Conservation (phyloP, 2,113 vertebrate species). For the Oncorhynchus keta region DNA sequence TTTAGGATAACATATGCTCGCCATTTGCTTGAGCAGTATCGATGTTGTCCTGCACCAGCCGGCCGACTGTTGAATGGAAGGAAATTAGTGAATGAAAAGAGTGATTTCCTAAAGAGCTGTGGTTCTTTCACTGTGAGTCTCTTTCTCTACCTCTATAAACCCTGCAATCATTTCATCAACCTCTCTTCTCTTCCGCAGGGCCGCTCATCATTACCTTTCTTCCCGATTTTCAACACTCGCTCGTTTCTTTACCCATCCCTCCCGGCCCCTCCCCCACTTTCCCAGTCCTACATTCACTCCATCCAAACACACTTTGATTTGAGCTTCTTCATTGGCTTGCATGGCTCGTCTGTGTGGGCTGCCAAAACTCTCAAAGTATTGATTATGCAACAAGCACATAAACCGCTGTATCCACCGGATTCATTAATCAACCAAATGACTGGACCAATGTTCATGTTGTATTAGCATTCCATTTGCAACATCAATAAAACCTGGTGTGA, state of each 20-base stretch:
- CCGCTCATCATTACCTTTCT: constrained; percentile 65
- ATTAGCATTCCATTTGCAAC: constrained; percentile 10
- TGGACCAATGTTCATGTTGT: not conserved
- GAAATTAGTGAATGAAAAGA: constrained; percentile 39
- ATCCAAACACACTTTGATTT: constrained; percentile 28
- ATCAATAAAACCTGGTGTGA: constrained; percentile 3
- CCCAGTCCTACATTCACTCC: constrained; percentile 22
- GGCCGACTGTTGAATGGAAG: constrained; percentile 27
- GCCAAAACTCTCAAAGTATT: constrained; percentile 36
- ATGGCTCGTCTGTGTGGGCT: constrained; percentile 21
- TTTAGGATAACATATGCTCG: not conserved
- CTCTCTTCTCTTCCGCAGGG: constrained; percentile 52
- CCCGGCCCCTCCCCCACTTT: not conserved
- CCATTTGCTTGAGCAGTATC: not conserved
- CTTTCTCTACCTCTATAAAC: constrained; percentile 36
- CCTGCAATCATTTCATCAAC: constrained; percentile 69
- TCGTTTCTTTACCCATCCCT: constrained; percentile 22
- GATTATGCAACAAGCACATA: constrained; percentile 24
- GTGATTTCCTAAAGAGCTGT: constrained; percentile 31
- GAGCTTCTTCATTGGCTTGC: constrained; percentile 21
- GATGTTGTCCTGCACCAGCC: not conserved
- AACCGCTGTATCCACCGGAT: constrained; percentile 22
- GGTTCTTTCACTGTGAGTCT: constrained; percentile 22
- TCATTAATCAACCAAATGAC: constrained; percentile 34
- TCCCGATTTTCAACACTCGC: constrained; percentile 32